phyloP scores from a whole-genome alignment of 2,113 vertebrate species.

The Steatornis caripensis region DNA sequence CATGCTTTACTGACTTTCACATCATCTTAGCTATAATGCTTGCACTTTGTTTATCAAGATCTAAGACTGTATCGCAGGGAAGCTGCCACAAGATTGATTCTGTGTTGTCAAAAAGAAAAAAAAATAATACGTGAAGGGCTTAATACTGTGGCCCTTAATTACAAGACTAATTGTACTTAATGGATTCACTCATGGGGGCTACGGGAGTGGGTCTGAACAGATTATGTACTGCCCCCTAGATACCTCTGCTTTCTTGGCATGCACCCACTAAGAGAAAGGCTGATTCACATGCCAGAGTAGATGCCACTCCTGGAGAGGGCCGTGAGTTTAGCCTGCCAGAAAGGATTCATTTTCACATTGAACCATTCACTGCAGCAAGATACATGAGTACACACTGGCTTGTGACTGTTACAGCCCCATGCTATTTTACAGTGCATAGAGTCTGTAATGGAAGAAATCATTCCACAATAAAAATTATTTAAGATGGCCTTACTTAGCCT shows the following conservation, averaged over 20 bases:
- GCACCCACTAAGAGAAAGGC: not conserved
- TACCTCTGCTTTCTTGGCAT: not conserved
- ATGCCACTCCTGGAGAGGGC: slow-evolving; percentile 17
- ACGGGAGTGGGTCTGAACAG: not conserved
- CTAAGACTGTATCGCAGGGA: not conserved
- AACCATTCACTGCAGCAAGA: slow-evolving; percentile 29
- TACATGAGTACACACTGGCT: slow-evolving; percentile 49
- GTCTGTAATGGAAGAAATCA: slow-evolving; percentile 64
- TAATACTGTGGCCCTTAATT: slow-evolving; percentile 26
- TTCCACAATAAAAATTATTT: slow-evolving; percentile 72
- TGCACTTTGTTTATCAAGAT: not conserved
- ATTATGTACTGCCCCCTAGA: not conserved
- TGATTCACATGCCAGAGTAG: slow-evolving; percentile 7
- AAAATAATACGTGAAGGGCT: not conserved
- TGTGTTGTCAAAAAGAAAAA: not conserved
- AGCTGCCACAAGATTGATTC: slow-evolving; percentile 3
- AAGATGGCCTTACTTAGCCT: slow-evolving; percentile 62
- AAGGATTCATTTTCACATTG: slow-evolving; percentile 35
- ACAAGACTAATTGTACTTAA: slow-evolving; percentile 26
- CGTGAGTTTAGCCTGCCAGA: not conserved
- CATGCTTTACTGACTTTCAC: not conserved
- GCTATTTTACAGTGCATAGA: slow-evolving; percentile 65
- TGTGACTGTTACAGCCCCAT: slow-evolving; percentile 50
- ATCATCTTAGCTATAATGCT: not conserved
- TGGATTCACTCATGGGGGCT: not conserved